Conservation (phyloP, 2,797 vertebrate species). For the Neostethus bicornis region DNA sequence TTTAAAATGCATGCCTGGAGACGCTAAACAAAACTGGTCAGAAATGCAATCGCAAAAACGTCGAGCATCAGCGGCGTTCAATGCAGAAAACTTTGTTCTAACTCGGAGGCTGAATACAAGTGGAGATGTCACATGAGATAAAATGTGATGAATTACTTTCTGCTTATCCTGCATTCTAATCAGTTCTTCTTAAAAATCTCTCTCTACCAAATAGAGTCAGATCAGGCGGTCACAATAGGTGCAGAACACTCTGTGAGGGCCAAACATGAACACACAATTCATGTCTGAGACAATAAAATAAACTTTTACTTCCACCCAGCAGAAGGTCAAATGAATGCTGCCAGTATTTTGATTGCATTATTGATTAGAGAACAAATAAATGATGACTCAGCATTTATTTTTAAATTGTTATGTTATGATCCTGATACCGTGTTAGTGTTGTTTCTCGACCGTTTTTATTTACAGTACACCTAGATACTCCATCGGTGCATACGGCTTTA, state of each 20-base stretch:
- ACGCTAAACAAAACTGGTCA: background rate
- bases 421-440: background rate
- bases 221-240: background rate
- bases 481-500: background rate
- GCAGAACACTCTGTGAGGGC: background rate
- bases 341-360: background rate
- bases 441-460: background rate
- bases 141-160: constrained; percentile 18
- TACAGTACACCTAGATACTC: background rate
- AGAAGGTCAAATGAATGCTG: constrained; percentile 17
- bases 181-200: background rate
- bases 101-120: background rate
- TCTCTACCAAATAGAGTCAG: background rate
- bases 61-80: constrained; percentile 4
- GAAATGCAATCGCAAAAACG: background rate
- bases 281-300: background rate
- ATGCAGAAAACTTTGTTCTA: constrained; percentile 1
- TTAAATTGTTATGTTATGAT: background rate
- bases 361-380: constrained; percentile 27
- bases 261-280: background rate
- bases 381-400: constrained; percentile 19
- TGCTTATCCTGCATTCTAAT: background rate
- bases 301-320: background rate
- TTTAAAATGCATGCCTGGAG: constrained; percentile 20
- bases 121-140: constrained; percentile 7